Evolutionary conservation across 2,888 invertebrate species (phyloP).

Genomic region (Iphiclides podalirius): DNA sequence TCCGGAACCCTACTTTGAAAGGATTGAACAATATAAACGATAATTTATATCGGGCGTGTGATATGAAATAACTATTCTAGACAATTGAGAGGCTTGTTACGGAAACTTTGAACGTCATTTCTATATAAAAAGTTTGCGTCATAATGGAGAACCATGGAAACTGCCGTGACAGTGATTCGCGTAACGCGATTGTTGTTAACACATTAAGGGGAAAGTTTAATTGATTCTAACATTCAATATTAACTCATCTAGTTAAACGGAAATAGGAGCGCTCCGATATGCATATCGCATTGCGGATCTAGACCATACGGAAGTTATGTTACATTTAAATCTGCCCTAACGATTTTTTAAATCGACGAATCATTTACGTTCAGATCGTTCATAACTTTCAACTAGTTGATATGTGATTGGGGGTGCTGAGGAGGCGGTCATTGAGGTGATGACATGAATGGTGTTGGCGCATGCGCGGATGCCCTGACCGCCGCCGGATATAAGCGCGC

Average conservation of each 20-base stretch:
- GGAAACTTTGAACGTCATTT: no score
- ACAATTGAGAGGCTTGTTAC: slow-evolving; percentile 2
- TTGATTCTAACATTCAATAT: neutral
- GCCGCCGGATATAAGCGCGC: slow-evolving; percentile 68
- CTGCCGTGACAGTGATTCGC: no score
- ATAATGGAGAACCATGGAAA: no score
- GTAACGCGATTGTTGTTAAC: no score
- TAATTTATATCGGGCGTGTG: slow-evolving; percentile 7
- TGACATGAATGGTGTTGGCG: slow-evolving; percentile 66
- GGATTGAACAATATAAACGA: slow-evolving; percentile 3
- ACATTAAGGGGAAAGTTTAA: no score
- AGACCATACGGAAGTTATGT: no score
- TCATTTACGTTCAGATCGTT: neutral
- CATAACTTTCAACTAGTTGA: neutral
- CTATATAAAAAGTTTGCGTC: no score
- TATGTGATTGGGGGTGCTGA: slow-evolving; percentile 40
- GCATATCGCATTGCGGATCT: no score
- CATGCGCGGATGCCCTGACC: slow-evolving; percentile 39
- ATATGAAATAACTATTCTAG: slow-evolving; percentile 6
- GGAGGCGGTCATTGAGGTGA: slow-evolving; percentile 70
- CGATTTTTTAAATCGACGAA: neutral
- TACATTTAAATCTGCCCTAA: neutral
- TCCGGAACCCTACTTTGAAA: neutral
- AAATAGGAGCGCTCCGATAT: no score
- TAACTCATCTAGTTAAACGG: neutral